These are phyloP conservation scores for Tipula vernalis DNA, from an alignment of 2,888 invertebrate genomes.

Conservation along the genomic window DNA sequence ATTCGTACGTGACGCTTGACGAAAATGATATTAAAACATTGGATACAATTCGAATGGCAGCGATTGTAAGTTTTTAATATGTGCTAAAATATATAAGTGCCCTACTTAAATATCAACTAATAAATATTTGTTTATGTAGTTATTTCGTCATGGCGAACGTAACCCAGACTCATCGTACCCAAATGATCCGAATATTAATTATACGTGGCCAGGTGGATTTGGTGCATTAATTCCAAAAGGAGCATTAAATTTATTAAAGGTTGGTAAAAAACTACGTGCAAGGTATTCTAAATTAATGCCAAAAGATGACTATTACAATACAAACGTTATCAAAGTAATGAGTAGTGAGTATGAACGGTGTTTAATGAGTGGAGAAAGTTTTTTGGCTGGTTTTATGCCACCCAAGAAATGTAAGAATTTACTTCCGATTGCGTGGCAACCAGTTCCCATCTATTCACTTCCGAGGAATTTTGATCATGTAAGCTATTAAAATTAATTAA, in stretches of 20 bases:
- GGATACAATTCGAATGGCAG: background rate
- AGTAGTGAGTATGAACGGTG: constrained; percentile 78
- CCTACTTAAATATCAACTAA: background rate
- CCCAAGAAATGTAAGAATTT: constrained; percentile 30
- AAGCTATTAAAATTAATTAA: constrained; percentile 22
- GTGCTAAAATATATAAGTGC: background rate
- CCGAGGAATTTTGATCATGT: constrained; percentile 61
- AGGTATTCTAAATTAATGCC: constrained; percentile 57
- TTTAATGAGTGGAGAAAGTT: constrained; percentile 70
- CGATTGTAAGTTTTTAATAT: background rate
- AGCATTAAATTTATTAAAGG: constrained; percentile 56
- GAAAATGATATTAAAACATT: background rate
- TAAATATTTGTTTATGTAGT: background rate
- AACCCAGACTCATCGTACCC: constrained; percentile 62
- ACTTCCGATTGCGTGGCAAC: constrained; percentile 58
- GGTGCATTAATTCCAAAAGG: constrained; percentile 73
- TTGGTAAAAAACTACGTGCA: constrained; percentile 58
- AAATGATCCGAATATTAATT: constrained; percentile 63
- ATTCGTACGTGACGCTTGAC: background rate
- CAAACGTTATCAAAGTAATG: constrained; percentile 45
- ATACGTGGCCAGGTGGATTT: constrained; percentile 70
- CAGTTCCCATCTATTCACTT: constrained; percentile 70
- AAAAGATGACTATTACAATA: constrained; percentile 42
- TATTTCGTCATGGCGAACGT: constrained; percentile 34
- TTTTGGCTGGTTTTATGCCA: constrained; percentile 58